A percentile compares a stretch with the other conserved stretches of the same genome.
These are phyloP conservation scores for Fopius arisanus DNA, from an alignment of 1,140 invertebrate genomes.

Conservation along the genomic window DNA sequence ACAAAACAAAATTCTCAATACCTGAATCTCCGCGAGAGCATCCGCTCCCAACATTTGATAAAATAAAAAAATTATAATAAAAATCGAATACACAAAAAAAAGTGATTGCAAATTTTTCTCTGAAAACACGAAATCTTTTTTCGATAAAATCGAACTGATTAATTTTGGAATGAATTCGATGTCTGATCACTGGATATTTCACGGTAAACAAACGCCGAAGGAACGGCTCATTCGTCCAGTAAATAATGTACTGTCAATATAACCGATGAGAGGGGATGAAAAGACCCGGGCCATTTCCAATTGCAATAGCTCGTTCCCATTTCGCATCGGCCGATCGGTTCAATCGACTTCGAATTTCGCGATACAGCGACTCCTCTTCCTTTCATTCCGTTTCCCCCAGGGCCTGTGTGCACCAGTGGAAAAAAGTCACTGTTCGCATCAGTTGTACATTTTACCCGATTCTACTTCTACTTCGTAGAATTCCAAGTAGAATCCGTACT, in stretches of 20 bases:
- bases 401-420: background rate
- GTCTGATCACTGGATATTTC: background rate
- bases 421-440: background rate
- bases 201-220: background rate
- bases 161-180: background rate
- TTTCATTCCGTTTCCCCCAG: background rate
- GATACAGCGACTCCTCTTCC: background rate
- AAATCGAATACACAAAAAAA: too few species aligned
- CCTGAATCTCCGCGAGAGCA: too few species aligned
- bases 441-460: background rate
- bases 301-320: background rate
- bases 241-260: background rate
- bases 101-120: too few species aligned
- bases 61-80: too few species aligned
- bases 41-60: too few species aligned
- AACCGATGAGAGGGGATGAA: background rate
- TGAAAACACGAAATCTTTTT: too few species aligned
- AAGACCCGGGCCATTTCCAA: background rate
- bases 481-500: too few species aligned
- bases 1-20: too few species aligned
- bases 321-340: background rate
- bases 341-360: background rate
- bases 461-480: background rate
- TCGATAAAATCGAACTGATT: too few species aligned
- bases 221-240: background rate